Evolutionary conservation across 2,888 invertebrate species (phyloP), one percentile per base, ranked within the genome.

Genomic region (Malacosoma neustria): DNA sequence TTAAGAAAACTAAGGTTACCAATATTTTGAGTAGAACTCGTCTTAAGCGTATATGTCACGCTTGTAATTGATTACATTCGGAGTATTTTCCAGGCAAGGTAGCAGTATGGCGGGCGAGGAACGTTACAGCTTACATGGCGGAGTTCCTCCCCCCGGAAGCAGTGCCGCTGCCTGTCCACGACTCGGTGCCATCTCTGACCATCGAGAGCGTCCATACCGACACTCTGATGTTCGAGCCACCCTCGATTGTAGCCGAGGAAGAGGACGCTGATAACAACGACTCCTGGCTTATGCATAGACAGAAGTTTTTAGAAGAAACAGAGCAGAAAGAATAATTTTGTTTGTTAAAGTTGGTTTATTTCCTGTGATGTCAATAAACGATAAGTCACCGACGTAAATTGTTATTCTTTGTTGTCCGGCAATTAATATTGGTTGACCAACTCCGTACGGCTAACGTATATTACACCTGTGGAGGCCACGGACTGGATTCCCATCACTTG

Each of bases 71-170:
- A n/a, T n/a, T n/a, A n/a, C n/a, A n/a, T n/a, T n/a, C n/a, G n/a
- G n/a, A n/a, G n/a, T n/a, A n/a, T n/a, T n/a, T 51, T 46, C 14
- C 63, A 73, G 82, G 81, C 31, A 81, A 80, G 51, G 51, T 90
- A 42, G 86, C 89, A 34, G 86, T 85, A 9, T 94, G 94, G 94
- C 86, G 90, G 3, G 91, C 91, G 0, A 88, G 92, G 45, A 89
- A 88, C 48, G 86, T 93, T 14, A 90, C 90, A 0, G 80, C 87
- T 1, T 93, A 91, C 60, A 89, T 90, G 72, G 87, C 89, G 2
- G 90, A 93, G 34, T 79, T 91, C 45, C 62, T 93, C 35, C 93
- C 93, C 0, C 90, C 90, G 0, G 91, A 91, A 50, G 90, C 93
- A 0, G 81, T 89, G 1, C 90, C 92, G 0, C 61, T 92, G 30